Base-by-base conservation (phyloP, 1,140 invertebrate genomes). In the Drosophila pseudoananassae region DNA sequence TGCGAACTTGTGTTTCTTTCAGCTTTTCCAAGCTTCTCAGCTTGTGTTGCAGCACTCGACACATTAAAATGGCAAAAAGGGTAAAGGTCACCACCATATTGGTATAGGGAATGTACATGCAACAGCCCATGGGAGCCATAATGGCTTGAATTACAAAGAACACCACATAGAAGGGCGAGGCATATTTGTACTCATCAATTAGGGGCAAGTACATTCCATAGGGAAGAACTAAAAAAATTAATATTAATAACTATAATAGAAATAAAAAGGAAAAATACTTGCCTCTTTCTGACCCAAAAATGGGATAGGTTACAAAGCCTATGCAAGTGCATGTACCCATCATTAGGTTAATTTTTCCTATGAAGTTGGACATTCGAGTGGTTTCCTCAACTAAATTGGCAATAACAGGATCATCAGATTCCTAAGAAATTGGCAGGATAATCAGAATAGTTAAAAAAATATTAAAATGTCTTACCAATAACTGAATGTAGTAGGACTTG, bases 81-180 rank as follows among this genome's bases (percentile, higher is more conserved):
- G 90, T 91, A 54, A 84, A 90, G 14, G 84, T 82, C n/a, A 91
- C 81, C 47, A 91, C 66, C 40, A 91, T 64, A 70, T 85, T 91
- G 0, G 89, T 74, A 17, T 85, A 91, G 0, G 89, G 89, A 47
- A 91, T 91, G 33, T 91, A 91, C 89, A 91, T 91, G 63, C 89
- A 91, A 57, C 89, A 91, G 20, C 89, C 89, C 75, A 91, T 91
- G 10, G 89, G 89, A 3, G 89, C 76, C 66, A 91, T 89, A 25
- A 91, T 85, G 49, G 49, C 69, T 58, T 91, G 89, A 10, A 78
- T 72, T 17, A 83, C 77, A 50, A 89, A 91, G 70, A 91, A 85
- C 0, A 89, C 31, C 55, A 91, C 85, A 38, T 91, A 91, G 50
- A 64, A 89, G 23, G 89, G 89, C 4, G 52, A 82, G 9, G 70